Evolutionary conservation across 2,888 invertebrate species (phyloP), one percentile per base, ranked within the genome.

Genomic region (Oscheius sp.): DNA sequence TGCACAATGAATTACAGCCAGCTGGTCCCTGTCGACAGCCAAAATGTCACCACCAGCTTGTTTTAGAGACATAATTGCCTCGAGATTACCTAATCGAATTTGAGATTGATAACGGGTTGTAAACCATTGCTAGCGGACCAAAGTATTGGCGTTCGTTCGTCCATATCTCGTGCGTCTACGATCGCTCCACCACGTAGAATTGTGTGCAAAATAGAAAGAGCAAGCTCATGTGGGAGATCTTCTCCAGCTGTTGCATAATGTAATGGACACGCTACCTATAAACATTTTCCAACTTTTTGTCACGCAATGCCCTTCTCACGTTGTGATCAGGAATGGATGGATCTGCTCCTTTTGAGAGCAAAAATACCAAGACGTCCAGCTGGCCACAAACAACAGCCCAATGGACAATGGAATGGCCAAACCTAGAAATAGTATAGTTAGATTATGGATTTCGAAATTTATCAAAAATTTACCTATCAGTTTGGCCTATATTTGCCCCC

Each of bases 81-180:
- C 93, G 0, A 93, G 92, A 42, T 94, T 95, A 4, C 96, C 91
- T 91, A 39, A 31, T 64, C 17, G 23, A 23, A 64, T 33, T 15
- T 42, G 3, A 50, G 39, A 27, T n/a, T n/a, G n/a, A n/a, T n/a
- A n/a, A 55, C 25, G 53, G 10, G 25, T n/a, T 1, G n/a, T 75
- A 73, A 84, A 91, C 91, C 97, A 25, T 96, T 94, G 77, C 95
- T 95, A 0, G 96, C 95, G 0, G 97, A 96, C 98, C 98, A 98
- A 12, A 97, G 89, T 64, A 98, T 89, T 0, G 97, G 96, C 82
- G 95, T 94, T 8, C 97, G 90, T 0, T 94, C 93, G 86, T 97
- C 96, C 50, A 93, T 92, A 88, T 98, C 98, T 66, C 91, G 90
- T 0, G 93, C 93, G 78, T 93, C 92, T 0, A 95, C 92, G 23